phyloP scores from a whole-genome alignment of 2,797 vertebrate genomes.

The Rhodeus uyekii region DNA sequence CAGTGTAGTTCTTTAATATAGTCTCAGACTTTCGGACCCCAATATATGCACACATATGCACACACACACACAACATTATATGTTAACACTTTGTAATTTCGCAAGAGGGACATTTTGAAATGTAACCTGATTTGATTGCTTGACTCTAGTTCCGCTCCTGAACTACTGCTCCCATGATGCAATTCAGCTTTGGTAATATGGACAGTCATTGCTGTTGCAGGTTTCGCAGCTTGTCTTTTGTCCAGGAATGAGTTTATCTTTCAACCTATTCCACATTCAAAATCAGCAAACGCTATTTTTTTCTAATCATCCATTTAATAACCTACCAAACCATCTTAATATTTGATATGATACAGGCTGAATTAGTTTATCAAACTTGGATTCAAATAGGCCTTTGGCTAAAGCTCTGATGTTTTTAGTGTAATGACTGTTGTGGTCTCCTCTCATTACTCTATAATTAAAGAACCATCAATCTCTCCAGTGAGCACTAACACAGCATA shows the following conservation, averaged over 20 bases:
- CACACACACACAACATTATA: background rate
- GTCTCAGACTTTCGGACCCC: background rate
- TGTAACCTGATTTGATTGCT: background rate
- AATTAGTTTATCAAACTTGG: slow-evolving; percentile 19
- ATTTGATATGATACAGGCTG: slow-evolving; percentile 29
- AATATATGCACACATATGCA: background rate
- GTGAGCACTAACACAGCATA: slow-evolving; percentile 32
- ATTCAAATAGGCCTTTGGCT: slow-evolving; percentile 25
- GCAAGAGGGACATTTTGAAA: background rate
- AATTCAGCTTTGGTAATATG: background rate
- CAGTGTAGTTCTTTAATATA: background rate
- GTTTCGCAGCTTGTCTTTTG: background rate
- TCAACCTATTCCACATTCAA: background rate
- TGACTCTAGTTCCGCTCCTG: background rate
- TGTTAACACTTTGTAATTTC: background rate
- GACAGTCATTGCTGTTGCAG: background rate
- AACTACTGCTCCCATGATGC: background rate
- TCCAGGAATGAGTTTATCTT: background rate
- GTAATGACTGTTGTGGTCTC: slow-evolving; percentile 35
- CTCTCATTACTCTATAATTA: slow-evolving; percentile 38
- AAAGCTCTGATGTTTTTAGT: slow-evolving; percentile 12
- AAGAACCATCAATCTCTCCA: slow-evolving; percentile 40
- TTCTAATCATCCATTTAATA: background rate
- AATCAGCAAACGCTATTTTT: background rate
- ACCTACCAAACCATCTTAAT: slow-evolving; percentile 37